These are phyloP conservation scores for Geophilus truncorum DNA, from an alignment of 2,888 invertebrate species.

Conservation along the genomic window DNA sequence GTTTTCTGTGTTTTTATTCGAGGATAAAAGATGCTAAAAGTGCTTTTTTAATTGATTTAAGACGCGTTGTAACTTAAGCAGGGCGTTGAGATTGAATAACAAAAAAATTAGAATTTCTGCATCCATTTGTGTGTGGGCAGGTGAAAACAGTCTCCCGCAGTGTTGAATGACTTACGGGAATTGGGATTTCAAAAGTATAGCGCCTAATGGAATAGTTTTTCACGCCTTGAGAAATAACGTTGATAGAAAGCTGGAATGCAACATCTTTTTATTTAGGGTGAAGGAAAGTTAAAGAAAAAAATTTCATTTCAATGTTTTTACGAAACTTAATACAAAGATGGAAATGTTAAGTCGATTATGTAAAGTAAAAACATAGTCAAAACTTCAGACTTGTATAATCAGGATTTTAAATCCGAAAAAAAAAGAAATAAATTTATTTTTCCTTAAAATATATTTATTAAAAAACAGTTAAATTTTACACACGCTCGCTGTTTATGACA, in stretches of 20 bases:
- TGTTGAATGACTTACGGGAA: conserved; percentile 14
- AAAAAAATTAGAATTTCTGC: neutral
- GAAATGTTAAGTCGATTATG: no score
- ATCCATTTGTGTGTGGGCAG: neutral
- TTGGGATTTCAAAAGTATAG: neutral
- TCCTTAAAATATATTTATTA: neutral
- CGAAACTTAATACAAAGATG: neutral
- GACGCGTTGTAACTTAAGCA: neutral
- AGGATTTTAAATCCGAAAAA: no score
- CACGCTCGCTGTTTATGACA: neutral
- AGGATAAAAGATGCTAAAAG: no score
- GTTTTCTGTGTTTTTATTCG: neutral
- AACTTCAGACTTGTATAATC: no score
- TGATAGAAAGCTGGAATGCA: neutral
- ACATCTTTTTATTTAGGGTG: neutral
- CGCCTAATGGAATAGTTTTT: neutral
- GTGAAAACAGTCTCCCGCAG: neutral
- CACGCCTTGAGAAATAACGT: neutral
- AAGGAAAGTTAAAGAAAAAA: neutral
- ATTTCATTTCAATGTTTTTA: neutral
- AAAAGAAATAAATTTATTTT: no score
- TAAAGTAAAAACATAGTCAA: no score
- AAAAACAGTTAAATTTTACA: neutral
- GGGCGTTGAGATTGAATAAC: neutral
- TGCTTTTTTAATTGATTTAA: neutral